Evolutionary conservation across 2,113 vertebrate species (phyloP), one percentile per base, ranked within the genome.

Genomic region (Danio rerio): DNA sequence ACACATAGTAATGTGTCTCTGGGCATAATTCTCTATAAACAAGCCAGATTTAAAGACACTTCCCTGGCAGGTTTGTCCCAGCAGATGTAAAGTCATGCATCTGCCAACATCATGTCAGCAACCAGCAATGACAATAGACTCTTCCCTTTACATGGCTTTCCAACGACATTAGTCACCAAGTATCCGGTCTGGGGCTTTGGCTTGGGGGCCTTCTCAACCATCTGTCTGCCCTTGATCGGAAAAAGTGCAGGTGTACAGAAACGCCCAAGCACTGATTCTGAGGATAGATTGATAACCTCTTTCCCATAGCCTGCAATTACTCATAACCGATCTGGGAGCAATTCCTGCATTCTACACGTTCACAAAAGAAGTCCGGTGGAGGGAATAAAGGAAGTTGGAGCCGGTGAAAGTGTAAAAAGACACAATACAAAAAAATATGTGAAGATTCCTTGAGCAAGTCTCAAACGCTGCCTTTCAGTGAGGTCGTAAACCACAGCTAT

Each of bases 401-500:
- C 49, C 50, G 52, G 50, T 11, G 31, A n/a, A 1, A 42, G 9
- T 10, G 13, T 74, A 16, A 31, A 42, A 9, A 56, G 16, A 42
- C 16, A 59, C 42, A 61, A 61, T 61, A 47, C 42, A 31, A 31
- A 31, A 63, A 77, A 77, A 61, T 43, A 61, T 61, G 86, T 72
- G 71, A 63, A 42, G 72, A 81, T 88, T 88, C 81, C 72, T 86
- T 86, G 84, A 85, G 85, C 40, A 40, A 8, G 40, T 80, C 13
- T 16, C 58, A 84, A 85, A 78, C 58, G 58, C 73, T 59, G 81
- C 83, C 84, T 78, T 84, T 78, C 72, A 89, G 81, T 21, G 5
- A 89, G 88, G 86, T 87, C 52, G 80, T 86, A 88, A 91, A 91
- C 90, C 90, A 84, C 91, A 85, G 90, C 85, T 86, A 89, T 89